Evolutionary conservation across 2,888 invertebrate species (phyloP).

Genomic region (Tipula vernalis): DNA sequence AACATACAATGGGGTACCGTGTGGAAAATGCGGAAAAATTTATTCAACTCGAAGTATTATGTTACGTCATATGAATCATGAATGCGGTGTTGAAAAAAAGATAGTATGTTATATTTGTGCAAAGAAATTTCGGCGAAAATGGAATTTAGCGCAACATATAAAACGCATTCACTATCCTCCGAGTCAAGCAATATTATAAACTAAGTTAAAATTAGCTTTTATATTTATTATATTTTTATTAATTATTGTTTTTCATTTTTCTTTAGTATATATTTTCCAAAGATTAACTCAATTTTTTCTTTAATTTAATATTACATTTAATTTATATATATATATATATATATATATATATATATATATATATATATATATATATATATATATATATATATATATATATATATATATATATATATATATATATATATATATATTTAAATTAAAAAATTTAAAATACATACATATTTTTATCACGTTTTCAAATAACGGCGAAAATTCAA

Average conservation of each 20-base stretch:
- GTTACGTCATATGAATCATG: conserved; percentile 23
- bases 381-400: not conserved
- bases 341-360: not conserved
- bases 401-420: not conserved
- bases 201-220: not conserved
- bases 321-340: not conserved
- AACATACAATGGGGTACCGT: conserved; percentile 15
- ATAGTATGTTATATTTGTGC: conserved; percentile 32
- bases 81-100: conserved; percentile 32
- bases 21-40: conserved; percentile 22
- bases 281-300: not conserved
- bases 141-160: conserved; percentile 39
- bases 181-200: not conserved
- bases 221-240: conserved; percentile 7
- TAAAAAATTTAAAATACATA: not conserved
- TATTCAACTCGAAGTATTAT: conserved; percentile 22
- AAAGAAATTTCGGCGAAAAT: conserved; percentile 36
- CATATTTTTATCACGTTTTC: not conserved
- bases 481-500: not conserved
- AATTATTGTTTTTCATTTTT: not conserved
- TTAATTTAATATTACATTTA: not conserved
- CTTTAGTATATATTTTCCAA: not conserved
- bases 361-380: not conserved
- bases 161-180: conserved; percentile 30
- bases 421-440: not conserved